phyloP scores from a whole-genome alignment of 2,888 invertebrate genomes.

The Palloptera scutellata region DNA sequence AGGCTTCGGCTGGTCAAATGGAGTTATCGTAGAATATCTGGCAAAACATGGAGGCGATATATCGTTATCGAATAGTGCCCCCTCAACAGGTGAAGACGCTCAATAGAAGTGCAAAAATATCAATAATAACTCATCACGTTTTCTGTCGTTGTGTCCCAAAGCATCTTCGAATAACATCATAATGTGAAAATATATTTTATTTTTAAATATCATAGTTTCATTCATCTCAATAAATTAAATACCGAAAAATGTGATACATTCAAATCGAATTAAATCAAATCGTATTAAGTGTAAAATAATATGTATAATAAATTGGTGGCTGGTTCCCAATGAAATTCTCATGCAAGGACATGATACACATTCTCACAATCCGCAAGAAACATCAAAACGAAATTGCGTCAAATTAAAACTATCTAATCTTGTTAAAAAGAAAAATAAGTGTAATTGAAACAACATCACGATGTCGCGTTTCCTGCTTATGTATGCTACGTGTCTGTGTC shows the following conservation, averaged over 20 bases:
- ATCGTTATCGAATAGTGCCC: conserved; percentile 38
- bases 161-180: conserved; percentile 13
- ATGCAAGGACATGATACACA: no score
- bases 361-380: no score
- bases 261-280: no score
- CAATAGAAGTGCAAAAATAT: background rate
- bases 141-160: conserved; percentile 23
- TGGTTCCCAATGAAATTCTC: no score
- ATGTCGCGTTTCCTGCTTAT: no score
- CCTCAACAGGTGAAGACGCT: conserved; percentile 41
- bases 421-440: no score
- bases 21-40: conserved; percentile 84
- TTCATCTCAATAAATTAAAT: background rate
- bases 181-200: background rate
- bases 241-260: background rate
- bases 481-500: background rate
- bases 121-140: conserved; percentile 7
- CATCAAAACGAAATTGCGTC: no score
- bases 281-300: no score
- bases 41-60: conserved; percentile 71
- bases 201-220: background rate
- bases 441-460: no score
- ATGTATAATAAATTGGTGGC: no score
- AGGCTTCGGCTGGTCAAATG: conserved; percentile 96
- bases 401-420: no score